These are phyloP conservation scores for Graptemys geographica DNA, from an alignment of 2,797 vertebrate species.

Conservation along the genomic window DNA sequence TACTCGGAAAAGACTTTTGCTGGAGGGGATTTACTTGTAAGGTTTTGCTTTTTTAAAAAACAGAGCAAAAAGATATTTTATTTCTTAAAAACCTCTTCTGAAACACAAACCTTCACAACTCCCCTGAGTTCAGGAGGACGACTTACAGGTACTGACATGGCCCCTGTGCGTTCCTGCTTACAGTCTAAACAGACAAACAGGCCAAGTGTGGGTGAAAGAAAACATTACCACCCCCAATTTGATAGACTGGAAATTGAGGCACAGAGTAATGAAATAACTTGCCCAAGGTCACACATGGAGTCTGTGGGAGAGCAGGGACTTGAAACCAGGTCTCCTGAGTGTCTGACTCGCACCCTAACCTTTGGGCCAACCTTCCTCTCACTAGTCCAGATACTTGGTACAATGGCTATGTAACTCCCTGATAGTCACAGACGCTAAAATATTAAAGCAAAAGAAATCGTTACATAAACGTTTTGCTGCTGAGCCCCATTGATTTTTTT, in stretches of 20 bases:
- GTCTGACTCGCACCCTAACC: not conserved
- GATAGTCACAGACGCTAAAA: not conserved
- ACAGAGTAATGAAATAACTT: rapidly evolving
- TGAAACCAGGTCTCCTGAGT: not conserved
- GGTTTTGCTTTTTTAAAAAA: not conserved
- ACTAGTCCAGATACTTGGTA: rapidly evolving
- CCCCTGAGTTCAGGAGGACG: not conserved
- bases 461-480: constrained; percentile 20
- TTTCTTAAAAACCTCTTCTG: not conserved
- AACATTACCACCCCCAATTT: not conserved
- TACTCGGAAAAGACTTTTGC: not conserved
- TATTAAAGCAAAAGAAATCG: not conserved
- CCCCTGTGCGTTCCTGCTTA: not conserved
- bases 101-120: not conserved
- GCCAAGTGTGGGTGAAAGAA: not conserved
- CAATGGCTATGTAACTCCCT: not conserved
- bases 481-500: constrained; percentile 4
- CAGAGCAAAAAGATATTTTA: not conserved
- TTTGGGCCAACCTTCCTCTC: rapidly evolving
- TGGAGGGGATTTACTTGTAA: not conserved
- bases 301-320: not conserved
- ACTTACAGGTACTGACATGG: not conserved
- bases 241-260: rapidly evolving
- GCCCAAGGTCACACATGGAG: not conserved
- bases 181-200: not conserved